phyloP scores from a whole-genome alignment of 2,113 vertebrate species.

The Onychostruthus taczanowskii region DNA sequence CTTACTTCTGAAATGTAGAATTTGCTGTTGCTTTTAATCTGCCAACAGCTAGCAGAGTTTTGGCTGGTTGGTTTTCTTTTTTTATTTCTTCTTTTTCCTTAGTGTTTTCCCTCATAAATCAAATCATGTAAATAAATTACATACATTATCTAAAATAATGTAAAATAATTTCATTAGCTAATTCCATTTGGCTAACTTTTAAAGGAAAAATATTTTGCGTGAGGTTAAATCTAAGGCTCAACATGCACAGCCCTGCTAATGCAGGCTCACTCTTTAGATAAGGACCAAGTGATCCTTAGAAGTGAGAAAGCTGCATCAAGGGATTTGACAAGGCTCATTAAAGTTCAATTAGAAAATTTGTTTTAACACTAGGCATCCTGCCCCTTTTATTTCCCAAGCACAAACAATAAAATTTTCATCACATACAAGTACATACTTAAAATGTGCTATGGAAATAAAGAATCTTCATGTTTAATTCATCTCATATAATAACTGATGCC shows the following conservation, averaged over 20 bases:
- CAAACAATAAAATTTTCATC: neutral
- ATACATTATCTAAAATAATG: neutral
- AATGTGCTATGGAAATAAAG: neutral
- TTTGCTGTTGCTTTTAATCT: neutral
- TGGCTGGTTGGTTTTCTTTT: rapidly evolving
- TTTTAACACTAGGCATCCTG: neutral
- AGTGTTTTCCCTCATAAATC: neutral
- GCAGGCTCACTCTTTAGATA: neutral
- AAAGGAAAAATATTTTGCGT: neutral
- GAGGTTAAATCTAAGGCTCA: neutral
- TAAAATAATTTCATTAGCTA: neutral
- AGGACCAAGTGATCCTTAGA: neutral
- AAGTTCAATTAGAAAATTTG: neutral
- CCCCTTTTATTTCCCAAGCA: neutral
- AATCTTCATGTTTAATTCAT: constrained; percentile 17
- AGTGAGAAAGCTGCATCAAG: neutral
- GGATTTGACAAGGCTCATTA: neutral
- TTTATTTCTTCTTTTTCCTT: neutral
- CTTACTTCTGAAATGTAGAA: neutral
- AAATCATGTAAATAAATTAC: neutral
- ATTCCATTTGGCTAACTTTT: neutral
- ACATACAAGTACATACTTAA: neutral
- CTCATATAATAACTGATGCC: neutral
- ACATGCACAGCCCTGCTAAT: neutral
- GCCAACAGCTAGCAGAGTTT: neutral